These are phyloP conservation scores for Meteorus sp. DNA, from an alignment of 1,140 invertebrate genomes.

Conservation along the genomic window DNA sequence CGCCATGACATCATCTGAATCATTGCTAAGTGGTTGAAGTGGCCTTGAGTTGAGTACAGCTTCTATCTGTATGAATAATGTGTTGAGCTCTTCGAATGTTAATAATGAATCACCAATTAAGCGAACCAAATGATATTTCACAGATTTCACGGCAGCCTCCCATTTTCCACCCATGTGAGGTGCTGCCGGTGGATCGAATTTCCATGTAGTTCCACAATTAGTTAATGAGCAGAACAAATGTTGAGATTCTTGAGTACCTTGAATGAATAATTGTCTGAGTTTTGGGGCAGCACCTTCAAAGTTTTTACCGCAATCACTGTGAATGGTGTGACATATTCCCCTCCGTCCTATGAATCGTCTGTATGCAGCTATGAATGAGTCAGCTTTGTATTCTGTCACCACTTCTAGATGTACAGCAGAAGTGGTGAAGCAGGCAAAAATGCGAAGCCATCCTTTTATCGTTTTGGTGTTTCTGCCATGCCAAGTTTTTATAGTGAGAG, in stretches of 20 bases:
- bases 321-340: slow-evolving; percentile 15
- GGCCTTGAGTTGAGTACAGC: slow-evolving; percentile 35
- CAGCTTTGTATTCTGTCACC: slow-evolving; percentile 33
- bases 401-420: slow-evolving; percentile 30
- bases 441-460: slow-evolving; percentile 34
- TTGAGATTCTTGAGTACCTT: too few species aligned
- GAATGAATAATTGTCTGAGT: too few species aligned
- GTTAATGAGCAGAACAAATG: too few species aligned
- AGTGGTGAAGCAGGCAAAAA: slow-evolving; percentile 35
- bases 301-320: slow-evolving; percentile 27
- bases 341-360: slow-evolving; percentile 32
- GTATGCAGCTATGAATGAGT: slow-evolving; percentile 35
- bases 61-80: slow-evolving; percentile 31
- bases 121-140: too few species aligned
- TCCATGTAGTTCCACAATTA: too few species aligned
- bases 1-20: slow-evolving; percentile 5
- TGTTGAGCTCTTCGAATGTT: too few species aligned
- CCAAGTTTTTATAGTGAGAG: slow-evolving; percentile 35
- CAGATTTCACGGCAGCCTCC: too few species aligned
- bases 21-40: slow-evolving; percentile 12
- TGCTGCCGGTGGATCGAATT: too few species aligned
- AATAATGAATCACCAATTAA: too few species aligned
- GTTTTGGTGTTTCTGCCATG: slow-evolving; percentile 23
- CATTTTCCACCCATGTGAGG: slow-evolving; percentile 22
- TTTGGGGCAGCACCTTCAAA: slow-evolving; percentile 16